Evolutionary conservation across 1,140 invertebrate genomes (phyloP).

Genomic region (Drosophila sp.): DNA sequence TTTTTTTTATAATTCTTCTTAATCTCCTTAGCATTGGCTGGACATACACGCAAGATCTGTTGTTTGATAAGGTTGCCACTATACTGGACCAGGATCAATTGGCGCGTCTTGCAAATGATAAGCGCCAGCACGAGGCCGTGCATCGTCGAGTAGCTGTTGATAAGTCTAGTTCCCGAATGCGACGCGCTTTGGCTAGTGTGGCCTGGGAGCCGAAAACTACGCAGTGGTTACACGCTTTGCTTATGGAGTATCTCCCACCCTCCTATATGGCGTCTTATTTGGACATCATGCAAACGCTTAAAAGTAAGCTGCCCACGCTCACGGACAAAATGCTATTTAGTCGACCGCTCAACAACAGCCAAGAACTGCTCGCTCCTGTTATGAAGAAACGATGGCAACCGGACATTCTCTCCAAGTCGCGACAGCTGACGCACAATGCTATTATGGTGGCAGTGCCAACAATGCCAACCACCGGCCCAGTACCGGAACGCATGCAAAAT

Average conservation of each 20-base stretch:
- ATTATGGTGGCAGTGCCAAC: slow-evolving; percentile 89
- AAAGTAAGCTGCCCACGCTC: slow-evolving; percentile 90
- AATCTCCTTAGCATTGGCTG: slow-evolving; percentile 87
- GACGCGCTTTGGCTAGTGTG: slow-evolving; percentile 88
- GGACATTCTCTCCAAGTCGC: slow-evolving; percentile 80
- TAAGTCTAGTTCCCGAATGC: slow-evolving; percentile 88
- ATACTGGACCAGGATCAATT: slow-evolving; percentile 90
- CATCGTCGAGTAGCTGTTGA: slow-evolving; percentile 89
- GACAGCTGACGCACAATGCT: slow-evolving; percentile 90
- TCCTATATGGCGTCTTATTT: slow-evolving; percentile 91
- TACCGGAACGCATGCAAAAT: slow-evolving; percentile 87
- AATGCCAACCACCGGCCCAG: slow-evolving; percentile 85
- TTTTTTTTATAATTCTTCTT: neutral
- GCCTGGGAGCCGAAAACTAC: slow-evolving; percentile 89
- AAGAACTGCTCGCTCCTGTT: slow-evolving; percentile 86
- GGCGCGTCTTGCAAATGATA: slow-evolving; percentile 87
- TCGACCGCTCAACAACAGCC: slow-evolving; percentile 86
- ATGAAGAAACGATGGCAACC: slow-evolving; percentile 93
- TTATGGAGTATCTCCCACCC: slow-evolving; percentile 89
- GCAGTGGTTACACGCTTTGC: slow-evolving; percentile 91
- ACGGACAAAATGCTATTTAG: slow-evolving; percentile 90
- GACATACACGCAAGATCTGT: slow-evolving; percentile 87
- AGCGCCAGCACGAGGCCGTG: slow-evolving; percentile 88
- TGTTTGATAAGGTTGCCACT: slow-evolving; percentile 89
- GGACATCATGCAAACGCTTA: slow-evolving; percentile 91